Percentiles rank a stretch among this genome's conserved stretches.
Conservation (phyloP, 2,113 vertebrate species). For the Limnothrissa miodon region DNA sequence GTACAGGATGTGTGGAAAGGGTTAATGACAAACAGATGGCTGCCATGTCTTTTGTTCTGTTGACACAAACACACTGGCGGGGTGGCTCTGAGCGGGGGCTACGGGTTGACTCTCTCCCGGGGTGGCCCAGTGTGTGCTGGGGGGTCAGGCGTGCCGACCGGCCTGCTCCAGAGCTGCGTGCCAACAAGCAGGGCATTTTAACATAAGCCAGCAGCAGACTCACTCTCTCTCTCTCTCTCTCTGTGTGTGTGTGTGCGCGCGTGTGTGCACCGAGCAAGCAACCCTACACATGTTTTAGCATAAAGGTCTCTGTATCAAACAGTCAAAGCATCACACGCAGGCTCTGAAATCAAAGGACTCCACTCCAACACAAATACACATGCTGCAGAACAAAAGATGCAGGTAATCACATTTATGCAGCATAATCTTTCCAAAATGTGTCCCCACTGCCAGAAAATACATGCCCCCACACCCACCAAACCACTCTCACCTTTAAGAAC, state of each 20-base stretch:
- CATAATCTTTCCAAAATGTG: background rate
- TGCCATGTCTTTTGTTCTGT: conserved; percentile 44
- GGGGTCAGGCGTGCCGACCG: conserved; percentile 42
- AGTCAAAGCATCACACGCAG: conserved; percentile 5
- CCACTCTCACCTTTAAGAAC: background rate
- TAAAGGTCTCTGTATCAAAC: background rate
- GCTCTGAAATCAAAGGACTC: background rate
- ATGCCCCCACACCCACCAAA: background rate
- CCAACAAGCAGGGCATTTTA: conserved; percentile 36
- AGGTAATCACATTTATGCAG: background rate
- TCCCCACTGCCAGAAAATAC: background rate
- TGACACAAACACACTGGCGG: conserved; percentile 35
- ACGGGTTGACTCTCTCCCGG: conserved; percentile 25
- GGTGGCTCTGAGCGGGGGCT: conserved; percentile 43
- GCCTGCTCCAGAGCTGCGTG: conserved; percentile 41
- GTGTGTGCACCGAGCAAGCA: background rate
- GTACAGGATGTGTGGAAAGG: conserved; percentile 44
- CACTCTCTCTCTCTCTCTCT: background rate
- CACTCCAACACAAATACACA: background rate
- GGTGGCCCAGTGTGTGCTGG: conserved; percentile 20
- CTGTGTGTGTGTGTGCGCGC: conserved; percentile 2
- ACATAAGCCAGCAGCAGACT: conserved; percentile 33
- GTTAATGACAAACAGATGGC: conserved; percentile 69
- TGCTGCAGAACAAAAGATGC: conserved; percentile 1
- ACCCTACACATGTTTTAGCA: background rate